Conservation (phyloP, 92 coral and sea anemone genomes). For the Epizoanthus rinbou region DNA sequence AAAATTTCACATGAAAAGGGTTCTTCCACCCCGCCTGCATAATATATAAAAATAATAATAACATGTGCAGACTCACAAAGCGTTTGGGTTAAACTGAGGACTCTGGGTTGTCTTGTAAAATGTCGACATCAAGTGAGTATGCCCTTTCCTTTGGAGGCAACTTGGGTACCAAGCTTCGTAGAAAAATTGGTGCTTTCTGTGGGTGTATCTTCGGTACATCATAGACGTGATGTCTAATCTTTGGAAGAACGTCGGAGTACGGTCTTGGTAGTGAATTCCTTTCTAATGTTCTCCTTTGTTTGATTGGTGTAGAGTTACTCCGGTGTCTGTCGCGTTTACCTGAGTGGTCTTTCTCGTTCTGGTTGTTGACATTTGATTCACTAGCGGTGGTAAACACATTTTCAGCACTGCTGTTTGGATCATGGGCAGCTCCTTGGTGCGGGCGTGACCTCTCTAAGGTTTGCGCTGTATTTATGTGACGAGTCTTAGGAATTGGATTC, state of each 20-base stretch:
- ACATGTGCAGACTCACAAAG: too few relatives aligned
- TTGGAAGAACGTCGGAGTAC: constrained; percentile 36
- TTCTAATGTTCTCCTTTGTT: constrained; percentile 31
- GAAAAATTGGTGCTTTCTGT: constrained; percentile 27
- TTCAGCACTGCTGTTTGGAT: background rate
- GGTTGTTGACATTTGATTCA: background rate
- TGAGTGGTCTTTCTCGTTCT: background rate
- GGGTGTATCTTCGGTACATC: constrained; percentile 38
- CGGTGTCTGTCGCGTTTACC: constrained; percentile 10
- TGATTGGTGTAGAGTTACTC: constrained; percentile 29
- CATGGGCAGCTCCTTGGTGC: background rate
- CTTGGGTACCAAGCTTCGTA: constrained; percentile 3
- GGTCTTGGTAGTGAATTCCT: constrained; percentile 39
- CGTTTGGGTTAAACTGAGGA: background rate
- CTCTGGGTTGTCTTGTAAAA: background rate
- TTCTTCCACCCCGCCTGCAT: too few relatives aligned
- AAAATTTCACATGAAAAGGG: too few relatives aligned
- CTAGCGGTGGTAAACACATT: background rate
- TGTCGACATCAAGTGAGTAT: background rate
- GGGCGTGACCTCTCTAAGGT: background rate
- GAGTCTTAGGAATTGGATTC: background rate
- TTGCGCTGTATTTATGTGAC: background rate
- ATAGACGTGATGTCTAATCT: constrained; percentile 29
- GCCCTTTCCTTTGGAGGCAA: constrained; percentile 28
- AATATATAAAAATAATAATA: too few relatives aligned